These are phyloP conservation scores for Thymelicus sylvestris DNA, from an alignment of 2,888 invertebrate species.

Conservation along the genomic window DNA sequence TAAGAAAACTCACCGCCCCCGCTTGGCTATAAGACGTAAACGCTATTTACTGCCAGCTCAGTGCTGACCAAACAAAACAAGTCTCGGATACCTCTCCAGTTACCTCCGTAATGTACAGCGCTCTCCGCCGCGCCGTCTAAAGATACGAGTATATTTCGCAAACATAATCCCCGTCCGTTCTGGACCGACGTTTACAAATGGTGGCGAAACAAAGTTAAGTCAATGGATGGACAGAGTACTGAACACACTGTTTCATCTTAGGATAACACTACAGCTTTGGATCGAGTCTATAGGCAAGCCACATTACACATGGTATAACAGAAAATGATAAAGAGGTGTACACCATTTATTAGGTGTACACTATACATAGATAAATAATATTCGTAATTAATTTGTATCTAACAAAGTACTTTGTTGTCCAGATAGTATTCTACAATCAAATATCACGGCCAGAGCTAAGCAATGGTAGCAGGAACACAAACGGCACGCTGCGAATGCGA, in stretches of 20 bases:
- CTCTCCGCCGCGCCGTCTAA: neutral
- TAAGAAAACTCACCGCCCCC: neutral
- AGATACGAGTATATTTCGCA: constrained; percentile 14
- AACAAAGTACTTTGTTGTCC: neutral
- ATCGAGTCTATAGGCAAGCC: neutral
- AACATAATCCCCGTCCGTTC: constrained; percentile 14
- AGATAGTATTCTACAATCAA: neutral
- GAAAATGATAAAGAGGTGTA: too few species aligned
- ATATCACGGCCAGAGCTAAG: neutral
- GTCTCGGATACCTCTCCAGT: constrained; percentile 8
- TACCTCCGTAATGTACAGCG: constrained; percentile 15
- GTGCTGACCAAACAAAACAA: constrained; percentile 15
- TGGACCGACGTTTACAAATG: constrained; percentile 19
- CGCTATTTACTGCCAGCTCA: constrained; percentile 7
- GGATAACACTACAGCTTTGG: neutral
- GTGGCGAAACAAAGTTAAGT: constrained; percentile 18
- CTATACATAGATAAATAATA: too few species aligned
- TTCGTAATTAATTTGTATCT: too few species aligned
- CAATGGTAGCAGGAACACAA: neutral
- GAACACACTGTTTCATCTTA: neutral
- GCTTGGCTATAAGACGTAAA: neutral
- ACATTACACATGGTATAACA: neutral
- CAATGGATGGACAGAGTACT: neutral
- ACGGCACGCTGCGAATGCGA: neutral
- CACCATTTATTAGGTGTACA: too few species aligned